Conservation (phyloP, 2,888 invertebrate genomes). For the Drymonia ruficornis region DNA sequence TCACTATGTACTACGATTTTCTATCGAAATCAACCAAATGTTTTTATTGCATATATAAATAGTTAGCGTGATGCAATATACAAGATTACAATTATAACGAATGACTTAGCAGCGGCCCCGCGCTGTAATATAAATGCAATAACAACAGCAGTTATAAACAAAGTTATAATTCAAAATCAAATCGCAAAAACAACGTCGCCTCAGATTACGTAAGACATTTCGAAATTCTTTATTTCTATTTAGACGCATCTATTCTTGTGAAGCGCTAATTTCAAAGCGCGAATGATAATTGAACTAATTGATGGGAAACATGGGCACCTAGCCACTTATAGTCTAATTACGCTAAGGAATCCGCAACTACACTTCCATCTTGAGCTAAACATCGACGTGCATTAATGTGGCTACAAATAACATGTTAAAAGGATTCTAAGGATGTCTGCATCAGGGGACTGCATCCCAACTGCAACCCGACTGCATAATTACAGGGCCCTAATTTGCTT, state of each 20-base stretch:
- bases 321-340: neutral
- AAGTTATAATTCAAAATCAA: constrained; percentile 10
- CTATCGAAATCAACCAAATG: too few relatives aligned
- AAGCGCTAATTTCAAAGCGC: constrained; percentile 1
- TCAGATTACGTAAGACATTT: neutral
- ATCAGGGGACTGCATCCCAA: too few relatives aligned
- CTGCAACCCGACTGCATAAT: too few relatives aligned
- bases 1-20: too few relatives aligned
- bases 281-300: neutral
- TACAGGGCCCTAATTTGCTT: too few relatives aligned
- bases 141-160: constrained; percentile 21
- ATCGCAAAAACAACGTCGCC: constrained; percentile 20
- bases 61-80: too few relatives aligned
- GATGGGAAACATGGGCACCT: neutral
- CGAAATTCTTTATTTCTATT: neutral
- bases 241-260: neutral
- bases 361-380: neutral
- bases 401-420: neutral
- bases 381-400: constrained; percentile 1
- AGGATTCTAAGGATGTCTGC: too few relatives aligned
- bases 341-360: neutral
- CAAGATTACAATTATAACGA: too few relatives aligned
- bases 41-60: too few relatives aligned
- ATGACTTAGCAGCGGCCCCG: too few relatives aligned
- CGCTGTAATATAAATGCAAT: constrained; percentile 4